These are phyloP conservation scores for Sinella curviseta DNA, from an alignment of 1,140 invertebrate genomes.

Conservation along the genomic window DNA sequence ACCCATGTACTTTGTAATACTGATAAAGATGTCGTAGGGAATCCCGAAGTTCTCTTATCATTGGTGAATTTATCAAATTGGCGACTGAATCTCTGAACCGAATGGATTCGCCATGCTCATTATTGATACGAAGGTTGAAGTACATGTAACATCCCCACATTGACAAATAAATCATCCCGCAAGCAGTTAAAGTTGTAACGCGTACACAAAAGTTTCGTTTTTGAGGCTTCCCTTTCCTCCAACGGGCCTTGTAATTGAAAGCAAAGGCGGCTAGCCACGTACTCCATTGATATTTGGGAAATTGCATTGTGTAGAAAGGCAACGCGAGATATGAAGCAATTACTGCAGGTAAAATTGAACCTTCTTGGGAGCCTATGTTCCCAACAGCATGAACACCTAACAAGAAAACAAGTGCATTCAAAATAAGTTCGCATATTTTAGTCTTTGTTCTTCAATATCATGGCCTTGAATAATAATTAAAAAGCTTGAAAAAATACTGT, in stretches of 20 bases:
- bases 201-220: slow-evolving; percentile 57
- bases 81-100: slow-evolving; percentile 81
- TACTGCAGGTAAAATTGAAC: slow-evolving; percentile 68
- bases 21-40: slow-evolving; percentile 72
- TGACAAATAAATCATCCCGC: slow-evolving; percentile 67
- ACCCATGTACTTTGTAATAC: slow-evolving; percentile 76
- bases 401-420: slow-evolving; percentile 1
- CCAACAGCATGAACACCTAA: slow-evolving; percentile 84
- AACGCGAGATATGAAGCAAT: slow-evolving; percentile 68
- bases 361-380: slow-evolving; percentile 80
- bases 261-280: slow-evolving; percentile 63
- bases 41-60: slow-evolving; percentile 72
- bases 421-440: too few relatives aligned
- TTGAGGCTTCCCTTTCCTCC: slow-evolving; percentile 66
- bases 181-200: slow-evolving; percentile 59
- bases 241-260: slow-evolving; percentile 76
- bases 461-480: background rate
- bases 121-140: slow-evolving; percentile 82
- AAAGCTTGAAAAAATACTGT: background rate
- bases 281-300: slow-evolving; percentile 67
- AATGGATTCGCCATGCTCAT: slow-evolving; percentile 82
- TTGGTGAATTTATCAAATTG: slow-evolving; percentile 86
- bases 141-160: slow-evolving; percentile 79
- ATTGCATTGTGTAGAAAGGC: slow-evolving; percentile 66
- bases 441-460: too few relatives aligned